Conservation (phyloP, 2,113 vertebrate species). For the Pelusios castaneus region DNA sequence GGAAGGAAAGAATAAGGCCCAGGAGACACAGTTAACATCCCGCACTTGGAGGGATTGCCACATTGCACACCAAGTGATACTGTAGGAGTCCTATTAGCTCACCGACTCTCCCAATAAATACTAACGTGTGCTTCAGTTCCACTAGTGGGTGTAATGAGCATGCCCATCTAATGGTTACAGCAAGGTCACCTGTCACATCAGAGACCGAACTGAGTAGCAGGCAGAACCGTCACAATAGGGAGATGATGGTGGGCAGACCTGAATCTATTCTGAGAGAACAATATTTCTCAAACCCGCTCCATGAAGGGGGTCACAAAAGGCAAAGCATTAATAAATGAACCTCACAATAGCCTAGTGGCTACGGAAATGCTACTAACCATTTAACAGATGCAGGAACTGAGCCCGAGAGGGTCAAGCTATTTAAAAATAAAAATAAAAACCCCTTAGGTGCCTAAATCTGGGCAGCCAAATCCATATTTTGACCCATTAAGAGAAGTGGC, state of each 20-base stretch:
- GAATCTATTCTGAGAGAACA: background rate
- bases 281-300: background rate
- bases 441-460: fast-evolving
- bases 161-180: background rate
- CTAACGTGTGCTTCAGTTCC: background rate
- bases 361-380: background rate
- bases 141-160: background rate
- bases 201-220: background rate
- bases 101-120: background rate
- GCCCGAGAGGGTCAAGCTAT: background rate
- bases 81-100: fast-evolving
- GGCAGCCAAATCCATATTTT: background rate
- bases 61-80: fast-evolving
- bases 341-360: background rate
- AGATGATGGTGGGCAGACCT: background rate
- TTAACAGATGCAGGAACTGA: background rate
- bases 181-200: background rate
- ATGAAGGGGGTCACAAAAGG: background rate
- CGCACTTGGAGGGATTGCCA: background rate
- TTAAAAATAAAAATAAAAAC: background rate
- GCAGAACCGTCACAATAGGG: background rate
- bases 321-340: fast-evolving
- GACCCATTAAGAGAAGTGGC: background rate
- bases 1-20: background rate
- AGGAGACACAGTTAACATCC: background rate